Conservation (phyloP, 2,113 vertebrate genomes). For the Choloepus hoffmanni region DNA sequence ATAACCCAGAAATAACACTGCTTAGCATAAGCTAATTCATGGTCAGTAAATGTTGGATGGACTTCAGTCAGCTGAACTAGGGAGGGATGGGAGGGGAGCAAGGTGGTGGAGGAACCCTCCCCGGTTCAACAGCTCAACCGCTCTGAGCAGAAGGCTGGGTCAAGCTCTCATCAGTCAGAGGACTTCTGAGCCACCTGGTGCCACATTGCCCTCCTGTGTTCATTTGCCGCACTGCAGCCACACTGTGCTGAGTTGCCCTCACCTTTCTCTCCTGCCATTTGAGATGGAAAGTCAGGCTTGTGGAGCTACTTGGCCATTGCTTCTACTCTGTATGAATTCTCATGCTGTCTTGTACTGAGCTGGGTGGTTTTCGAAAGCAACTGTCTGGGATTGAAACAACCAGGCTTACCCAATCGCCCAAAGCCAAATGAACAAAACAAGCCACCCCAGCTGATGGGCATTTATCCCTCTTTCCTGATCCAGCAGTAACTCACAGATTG, state of each 20-base stretch:
- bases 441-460: background rate
- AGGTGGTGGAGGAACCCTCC: background rate
- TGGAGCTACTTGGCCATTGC: background rate
- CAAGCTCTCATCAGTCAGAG: background rate
- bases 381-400: background rate
- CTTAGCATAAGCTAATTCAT: background rate
- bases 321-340: background rate
- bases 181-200: background rate
- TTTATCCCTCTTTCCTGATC: background rate
- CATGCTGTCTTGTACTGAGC: too few relatives aligned
- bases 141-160: background rate
- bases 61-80: background rate
- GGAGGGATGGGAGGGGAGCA: too few relatives aligned
- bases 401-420: background rate
- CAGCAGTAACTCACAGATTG: background rate
- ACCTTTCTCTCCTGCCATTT: background rate
- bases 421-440: background rate
- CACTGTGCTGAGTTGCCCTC: too few relatives aligned
- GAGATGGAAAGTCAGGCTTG: background rate
- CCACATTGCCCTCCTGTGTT: conserved; percentile 21
- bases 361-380: background rate
- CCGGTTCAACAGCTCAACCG: too few relatives aligned
- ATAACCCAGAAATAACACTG: background rate
- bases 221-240: background rate
- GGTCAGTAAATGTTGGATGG: background rate